These are phyloP conservation scores for Polyommatus iphigenia DNA, from an alignment of 2,888 invertebrate genomes.

Conservation along the genomic window DNA sequence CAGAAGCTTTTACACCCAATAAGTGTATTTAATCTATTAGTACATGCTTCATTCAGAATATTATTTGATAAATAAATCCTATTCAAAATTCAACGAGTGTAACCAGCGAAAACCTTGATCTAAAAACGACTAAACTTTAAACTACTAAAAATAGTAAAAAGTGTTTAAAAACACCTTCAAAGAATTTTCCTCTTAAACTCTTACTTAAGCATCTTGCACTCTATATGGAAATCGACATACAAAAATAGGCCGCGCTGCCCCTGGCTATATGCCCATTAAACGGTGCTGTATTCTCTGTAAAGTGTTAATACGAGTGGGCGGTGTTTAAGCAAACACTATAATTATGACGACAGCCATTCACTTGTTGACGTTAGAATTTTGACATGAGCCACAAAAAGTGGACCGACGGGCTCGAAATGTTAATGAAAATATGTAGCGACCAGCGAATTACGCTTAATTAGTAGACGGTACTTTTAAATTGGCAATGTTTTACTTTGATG, in stretches of 20 bases:
- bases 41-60: neutral
- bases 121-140: neutral
- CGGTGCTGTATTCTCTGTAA: constrained; percentile 19
- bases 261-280: constrained; percentile 18
- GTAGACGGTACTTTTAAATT: too few relatives aligned
- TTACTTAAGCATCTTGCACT: constrained; percentile 5
- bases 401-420: neutral
- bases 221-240: constrained; percentile 21
- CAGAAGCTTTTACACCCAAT: too few relatives aligned
- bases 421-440: neutral
- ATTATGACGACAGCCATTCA: constrained; percentile 18
- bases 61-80: neutral
- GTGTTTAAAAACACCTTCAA: neutral
- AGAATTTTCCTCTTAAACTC: constrained; percentile 12
- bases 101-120: neutral
- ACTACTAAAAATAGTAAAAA: constrained; percentile 6
- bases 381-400: constrained; percentile 8
- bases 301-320: constrained; percentile 7
- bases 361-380: constrained; percentile 17
- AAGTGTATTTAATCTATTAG: too few relatives aligned
- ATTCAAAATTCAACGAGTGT: neutral
- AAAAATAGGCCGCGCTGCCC: constrained; percentile 21
- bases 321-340: constrained; percentile 14
- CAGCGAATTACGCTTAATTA: neutral
- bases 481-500: too few relatives aligned